A percentile compares a stretch with the other conserved stretches of the same genome.
Evolutionary conservation across 30 jellyfish, hydroid and myxozoan genomes (phyloP).

Genomic region (Sanderia malayensis): DNA sequence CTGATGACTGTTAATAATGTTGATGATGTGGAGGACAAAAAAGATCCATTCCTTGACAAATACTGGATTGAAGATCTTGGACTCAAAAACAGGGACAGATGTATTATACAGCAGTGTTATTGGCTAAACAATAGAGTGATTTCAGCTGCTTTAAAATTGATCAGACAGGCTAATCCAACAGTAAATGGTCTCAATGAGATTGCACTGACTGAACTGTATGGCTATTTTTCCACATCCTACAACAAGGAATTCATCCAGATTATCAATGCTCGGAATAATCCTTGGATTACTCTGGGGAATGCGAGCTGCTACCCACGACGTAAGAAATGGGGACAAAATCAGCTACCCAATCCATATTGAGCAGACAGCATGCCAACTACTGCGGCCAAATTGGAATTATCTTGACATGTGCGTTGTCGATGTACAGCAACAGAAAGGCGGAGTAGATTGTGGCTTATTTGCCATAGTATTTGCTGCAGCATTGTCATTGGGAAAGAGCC

Average conservation of each 20-base stretch:
- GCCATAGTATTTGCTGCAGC: slow-evolving; percentile 1
- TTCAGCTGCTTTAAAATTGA: background rate
- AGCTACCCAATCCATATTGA: background rate
- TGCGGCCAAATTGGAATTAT: background rate
- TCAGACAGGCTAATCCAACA: background rate
- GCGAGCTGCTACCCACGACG: background rate
- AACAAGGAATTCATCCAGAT: background rate
- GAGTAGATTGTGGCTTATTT: slow-evolving; percentile 16
- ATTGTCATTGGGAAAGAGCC: background rate
- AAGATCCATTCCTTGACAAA: too few species aligned
- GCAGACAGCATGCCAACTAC: background rate
- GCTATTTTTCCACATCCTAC: background rate
- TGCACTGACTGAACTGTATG: background rate
- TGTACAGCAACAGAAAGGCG: slow-evolving; percentile 9
- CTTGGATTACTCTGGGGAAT: background rate
- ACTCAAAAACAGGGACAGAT: background rate
- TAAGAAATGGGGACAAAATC: background rate
- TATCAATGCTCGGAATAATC: background rate
- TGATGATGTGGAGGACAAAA: background rate
- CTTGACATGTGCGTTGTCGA: background rate
- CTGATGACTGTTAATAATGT: too few species aligned
- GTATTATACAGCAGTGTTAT: background rate
- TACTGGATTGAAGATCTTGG: background rate
- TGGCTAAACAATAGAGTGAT: background rate
- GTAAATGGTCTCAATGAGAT: background rate